A percentile compares a stretch with the other conserved stretches of the same genome.
Evolutionary conservation across 2,797 vertebrate genomes (phyloP).

Genomic region (Helicolenus hilgendorfi): DNA sequence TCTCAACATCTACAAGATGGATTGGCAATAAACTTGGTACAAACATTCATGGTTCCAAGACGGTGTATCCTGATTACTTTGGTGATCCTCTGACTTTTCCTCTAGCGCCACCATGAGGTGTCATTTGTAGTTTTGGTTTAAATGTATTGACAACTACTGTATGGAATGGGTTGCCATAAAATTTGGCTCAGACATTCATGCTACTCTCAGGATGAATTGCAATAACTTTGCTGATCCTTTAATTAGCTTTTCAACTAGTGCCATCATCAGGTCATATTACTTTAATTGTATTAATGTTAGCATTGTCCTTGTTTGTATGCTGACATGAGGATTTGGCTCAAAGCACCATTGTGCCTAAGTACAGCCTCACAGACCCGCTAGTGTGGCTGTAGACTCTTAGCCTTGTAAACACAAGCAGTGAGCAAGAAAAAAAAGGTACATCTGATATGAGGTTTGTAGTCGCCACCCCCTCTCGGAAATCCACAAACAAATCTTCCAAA

Average conservation of each 20-base stretch:
- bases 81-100: neutral
- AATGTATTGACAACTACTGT: no score
- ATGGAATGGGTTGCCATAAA: no score
- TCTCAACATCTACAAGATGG: no score
- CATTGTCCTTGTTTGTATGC: neutral
- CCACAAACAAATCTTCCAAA: conserved; percentile 55
- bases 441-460: conserved; percentile 16
- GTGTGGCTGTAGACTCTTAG: neutral
- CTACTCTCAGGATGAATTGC: no score
- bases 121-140: no score
- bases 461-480: neutral
- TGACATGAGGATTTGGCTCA: neutral
- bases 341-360: neutral
- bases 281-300: neutral
- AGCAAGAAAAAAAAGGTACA: neutral
- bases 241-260: neutral
- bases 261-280: neutral
- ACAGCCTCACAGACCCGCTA: neutral
- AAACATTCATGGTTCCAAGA: neutral
- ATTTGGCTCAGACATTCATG: no score
- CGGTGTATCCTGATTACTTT: neutral
- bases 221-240: neutral
- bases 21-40: no score
- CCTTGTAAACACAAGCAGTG: neutral
- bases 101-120: neutral